Percentiles rank a stretch among this genome's conserved stretches.
These are phyloP conservation scores for Andrena bucephala DNA, from an alignment of 2,888 invertebrate species.

Conservation along the genomic window DNA sequence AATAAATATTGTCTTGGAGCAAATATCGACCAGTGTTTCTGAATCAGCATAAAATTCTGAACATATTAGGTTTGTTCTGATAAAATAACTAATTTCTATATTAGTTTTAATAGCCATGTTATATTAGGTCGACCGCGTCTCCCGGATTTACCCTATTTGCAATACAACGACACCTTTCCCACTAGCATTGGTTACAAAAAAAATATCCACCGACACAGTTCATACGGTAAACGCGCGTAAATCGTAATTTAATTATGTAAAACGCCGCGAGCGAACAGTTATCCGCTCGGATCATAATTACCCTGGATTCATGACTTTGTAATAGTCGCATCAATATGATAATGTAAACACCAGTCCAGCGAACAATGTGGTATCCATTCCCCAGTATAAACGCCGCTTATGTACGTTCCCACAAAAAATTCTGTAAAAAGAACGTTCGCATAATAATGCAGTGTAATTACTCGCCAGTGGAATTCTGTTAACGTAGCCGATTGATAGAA, in stretches of 20 bases:
- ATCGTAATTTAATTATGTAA: conserved; percentile 51
- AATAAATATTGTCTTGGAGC: no score
- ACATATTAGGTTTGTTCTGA: no score
- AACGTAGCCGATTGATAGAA: not conserved
- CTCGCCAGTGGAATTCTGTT: not conserved
- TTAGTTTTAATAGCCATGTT: no score
- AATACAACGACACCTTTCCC: not conserved
- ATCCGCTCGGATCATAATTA: conserved; percentile 41
- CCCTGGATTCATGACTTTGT: conserved; percentile 31
- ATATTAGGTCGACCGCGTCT: no score
- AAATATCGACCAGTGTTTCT: no score
- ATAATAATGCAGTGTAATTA: not conserved
- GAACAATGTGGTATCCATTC: not conserved
- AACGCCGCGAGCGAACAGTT: conserved; percentile 27
- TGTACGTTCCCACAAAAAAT: not conserved
- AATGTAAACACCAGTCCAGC: conserved; percentile 10
- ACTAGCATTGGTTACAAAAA: not conserved
- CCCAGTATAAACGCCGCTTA: not conserved
- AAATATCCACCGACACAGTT: no score
- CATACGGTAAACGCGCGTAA: conserved; percentile 9
- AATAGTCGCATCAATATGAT: conserved; percentile 47
- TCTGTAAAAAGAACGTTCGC: not conserved
- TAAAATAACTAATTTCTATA: no score
- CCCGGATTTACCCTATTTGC: not conserved
- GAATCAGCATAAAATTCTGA: no score